These are phyloP conservation scores for Morus bassanus DNA, from an alignment of 2,797 vertebrate species.

Conservation along the genomic window DNA sequence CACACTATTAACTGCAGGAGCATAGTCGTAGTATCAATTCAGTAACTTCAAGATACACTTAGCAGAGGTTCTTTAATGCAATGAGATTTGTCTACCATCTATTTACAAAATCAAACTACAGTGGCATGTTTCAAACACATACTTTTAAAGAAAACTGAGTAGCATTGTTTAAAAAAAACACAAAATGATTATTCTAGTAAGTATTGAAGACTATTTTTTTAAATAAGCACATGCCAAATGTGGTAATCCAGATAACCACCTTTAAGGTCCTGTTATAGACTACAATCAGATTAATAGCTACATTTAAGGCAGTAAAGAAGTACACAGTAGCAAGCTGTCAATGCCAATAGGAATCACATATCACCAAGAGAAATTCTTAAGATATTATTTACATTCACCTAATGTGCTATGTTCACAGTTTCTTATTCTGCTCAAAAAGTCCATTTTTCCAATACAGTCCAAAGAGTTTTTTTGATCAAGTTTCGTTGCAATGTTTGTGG, in stretches of 20 bases:
- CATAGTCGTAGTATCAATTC: not conserved
- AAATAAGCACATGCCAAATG: not conserved
- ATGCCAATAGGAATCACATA: not conserved
- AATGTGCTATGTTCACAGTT: not conserved
- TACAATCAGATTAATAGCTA: not conserved
- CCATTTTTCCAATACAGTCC: not conserved
- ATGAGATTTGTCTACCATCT: not conserved
- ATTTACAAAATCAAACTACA: not conserved
- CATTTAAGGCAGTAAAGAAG: not conserved
- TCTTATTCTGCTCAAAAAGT: not conserved
- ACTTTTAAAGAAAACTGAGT: not conserved
- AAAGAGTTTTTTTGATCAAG: not conserved
- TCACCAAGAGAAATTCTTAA: not conserved
- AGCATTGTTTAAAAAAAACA: not conserved
- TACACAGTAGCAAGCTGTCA: not conserved
- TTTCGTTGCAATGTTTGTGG: not conserved
- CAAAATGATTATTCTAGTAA: not conserved
- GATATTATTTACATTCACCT: not conserved
- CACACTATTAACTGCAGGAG: not conserved
- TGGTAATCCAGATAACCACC: not conserved
- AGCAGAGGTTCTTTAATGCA: not conserved
- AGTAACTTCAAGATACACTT: not conserved
- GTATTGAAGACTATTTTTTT: not conserved
- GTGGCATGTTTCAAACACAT: not conserved
- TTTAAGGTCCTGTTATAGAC: not conserved